Percentiles rank a stretch among this genome's conserved stretches.
Conservation (phyloP, 2,888 invertebrate species). For the Chymomyza amoena region DNA sequence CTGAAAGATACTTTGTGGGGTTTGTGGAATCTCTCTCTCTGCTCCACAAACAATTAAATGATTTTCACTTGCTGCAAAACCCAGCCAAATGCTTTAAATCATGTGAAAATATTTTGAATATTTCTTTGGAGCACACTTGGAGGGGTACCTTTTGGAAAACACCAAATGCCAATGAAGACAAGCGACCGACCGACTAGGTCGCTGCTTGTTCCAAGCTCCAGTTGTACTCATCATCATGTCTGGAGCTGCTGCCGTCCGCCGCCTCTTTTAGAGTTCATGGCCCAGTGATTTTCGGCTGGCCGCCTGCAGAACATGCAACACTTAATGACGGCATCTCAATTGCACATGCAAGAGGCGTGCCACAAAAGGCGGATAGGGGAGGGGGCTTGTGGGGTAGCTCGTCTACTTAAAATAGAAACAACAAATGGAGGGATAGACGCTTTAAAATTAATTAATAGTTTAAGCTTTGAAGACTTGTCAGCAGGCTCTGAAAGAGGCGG, state of each 20-base stretch:
- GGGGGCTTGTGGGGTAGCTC: slow-evolving; percentile 25
- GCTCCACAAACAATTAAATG: background rate
- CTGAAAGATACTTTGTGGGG: background rate
- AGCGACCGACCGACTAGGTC: background rate
- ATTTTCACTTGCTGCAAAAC: slow-evolving; percentile 32
- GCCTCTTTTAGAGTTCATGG: slow-evolving; percentile 60
- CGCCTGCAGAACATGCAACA: slow-evolving; percentile 58
- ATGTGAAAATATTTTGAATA: slow-evolving; percentile 51
- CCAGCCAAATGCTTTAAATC: slow-evolving; percentile 39
- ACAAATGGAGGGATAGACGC: slow-evolving; percentile 22
- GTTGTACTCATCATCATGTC: slow-evolving; percentile 1
- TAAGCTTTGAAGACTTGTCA: background rate
- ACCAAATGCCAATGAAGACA: background rate
- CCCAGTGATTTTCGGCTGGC: slow-evolving; percentile 61
- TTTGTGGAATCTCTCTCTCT: background rate
- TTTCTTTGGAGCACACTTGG: no score
- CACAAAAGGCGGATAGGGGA: slow-evolving; percentile 36
- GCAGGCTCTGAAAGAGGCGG: background rate
- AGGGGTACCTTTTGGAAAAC: background rate
- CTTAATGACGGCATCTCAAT: slow-evolving; percentile 69
- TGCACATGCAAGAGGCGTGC: slow-evolving; percentile 23
- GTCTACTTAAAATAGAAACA: background rate
- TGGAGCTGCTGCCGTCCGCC: slow-evolving; percentile 2
- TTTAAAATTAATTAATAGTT: slow-evolving; percentile 58
- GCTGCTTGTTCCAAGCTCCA: background rate